These are phyloP conservation scores for Columba livia DNA, from an alignment of 2,113 vertebrate species.

Conservation along the genomic window DNA sequence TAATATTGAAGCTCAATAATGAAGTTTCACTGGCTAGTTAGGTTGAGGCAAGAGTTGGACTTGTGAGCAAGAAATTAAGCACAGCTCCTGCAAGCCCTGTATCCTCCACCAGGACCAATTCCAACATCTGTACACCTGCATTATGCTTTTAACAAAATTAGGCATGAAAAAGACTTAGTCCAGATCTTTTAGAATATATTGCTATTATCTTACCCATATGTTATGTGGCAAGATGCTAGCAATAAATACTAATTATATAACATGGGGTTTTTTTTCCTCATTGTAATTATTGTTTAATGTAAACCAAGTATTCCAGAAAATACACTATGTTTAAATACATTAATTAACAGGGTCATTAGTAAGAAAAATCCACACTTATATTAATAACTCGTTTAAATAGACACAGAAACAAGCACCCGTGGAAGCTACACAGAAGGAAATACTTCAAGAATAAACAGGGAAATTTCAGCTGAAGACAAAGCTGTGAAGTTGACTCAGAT, in stretches of 20 bases:
- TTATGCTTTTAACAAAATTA: neutral
- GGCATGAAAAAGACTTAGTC: neutral
- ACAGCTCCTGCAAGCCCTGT: neutral
- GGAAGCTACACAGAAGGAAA: neutral
- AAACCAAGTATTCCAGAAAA: neutral
- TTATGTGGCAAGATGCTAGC: neutral
- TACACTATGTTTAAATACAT: neutral
- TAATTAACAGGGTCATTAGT: neutral
- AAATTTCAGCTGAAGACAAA: neutral
- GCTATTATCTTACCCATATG: neutral
- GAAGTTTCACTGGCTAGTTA: neutral
- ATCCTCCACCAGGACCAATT: neutral
- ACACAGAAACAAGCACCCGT: neutral
- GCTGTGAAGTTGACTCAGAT: neutral
- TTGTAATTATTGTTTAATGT: neutral
- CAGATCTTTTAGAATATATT: neutral
- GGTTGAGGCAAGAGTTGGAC: neutral
- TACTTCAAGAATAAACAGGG: neutral
- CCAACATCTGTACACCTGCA: neutral
- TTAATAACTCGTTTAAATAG: neutral
- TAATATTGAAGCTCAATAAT: neutral
- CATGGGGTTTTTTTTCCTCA: fast-evolving
- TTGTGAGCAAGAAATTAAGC: neutral
- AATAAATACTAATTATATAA: neutral
- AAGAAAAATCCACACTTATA: neutral